phyloP scores from a whole-genome alignment of 2,888 invertebrate genomes.

The Tricholauxania praeusta region DNA sequence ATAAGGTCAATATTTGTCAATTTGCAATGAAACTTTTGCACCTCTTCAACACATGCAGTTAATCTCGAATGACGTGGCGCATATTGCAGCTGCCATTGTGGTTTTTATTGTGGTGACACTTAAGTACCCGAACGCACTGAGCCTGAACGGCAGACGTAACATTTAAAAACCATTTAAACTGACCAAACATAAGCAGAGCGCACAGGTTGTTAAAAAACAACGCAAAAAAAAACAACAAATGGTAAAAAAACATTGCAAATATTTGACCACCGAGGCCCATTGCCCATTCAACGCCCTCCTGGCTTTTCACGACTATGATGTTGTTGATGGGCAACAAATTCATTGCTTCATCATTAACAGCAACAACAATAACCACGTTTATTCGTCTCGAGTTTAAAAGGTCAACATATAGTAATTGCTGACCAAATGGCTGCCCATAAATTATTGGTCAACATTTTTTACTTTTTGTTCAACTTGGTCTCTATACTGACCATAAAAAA shows the following conservation, averaged over 20 bases:
- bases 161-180: slow-evolving; percentile 43
- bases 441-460: slow-evolving; percentile 62
- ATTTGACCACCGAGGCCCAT: neutral
- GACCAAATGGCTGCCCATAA: slow-evolving; percentile 65
- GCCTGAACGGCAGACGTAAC: slow-evolving; percentile 25
- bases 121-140: slow-evolving; percentile 36
- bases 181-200: slow-evolving; percentile 23
- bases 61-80: slow-evolving; percentile 7
- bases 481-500: slow-evolving; percentile 1
- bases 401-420: slow-evolving; percentile 61
- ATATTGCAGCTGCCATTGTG: slow-evolving; percentile 35
- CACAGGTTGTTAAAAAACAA: slow-evolving; percentile 21
- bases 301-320: slow-evolving; percentile 12
- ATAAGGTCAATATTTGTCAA: neutral
- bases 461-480: neutral
- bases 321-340: slow-evolving; percentile 31
- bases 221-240: neutral
- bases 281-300: neutral
- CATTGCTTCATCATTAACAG: slow-evolving; percentile 36
- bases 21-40: neutral
- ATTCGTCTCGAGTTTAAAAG: slow-evolving; percentile 48
- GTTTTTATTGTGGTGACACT: slow-evolving; percentile 46
- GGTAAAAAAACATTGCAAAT: slow-evolving; percentile 2
- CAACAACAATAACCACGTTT: slow-evolving; percentile 16
- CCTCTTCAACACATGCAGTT: slow-evolving; percentile 4